Evolutionary conservation across 2,797 vertebrate species (phyloP), one percentile per base, ranked within the genome.

Genomic region (Borostomias antarcticus): DNA sequence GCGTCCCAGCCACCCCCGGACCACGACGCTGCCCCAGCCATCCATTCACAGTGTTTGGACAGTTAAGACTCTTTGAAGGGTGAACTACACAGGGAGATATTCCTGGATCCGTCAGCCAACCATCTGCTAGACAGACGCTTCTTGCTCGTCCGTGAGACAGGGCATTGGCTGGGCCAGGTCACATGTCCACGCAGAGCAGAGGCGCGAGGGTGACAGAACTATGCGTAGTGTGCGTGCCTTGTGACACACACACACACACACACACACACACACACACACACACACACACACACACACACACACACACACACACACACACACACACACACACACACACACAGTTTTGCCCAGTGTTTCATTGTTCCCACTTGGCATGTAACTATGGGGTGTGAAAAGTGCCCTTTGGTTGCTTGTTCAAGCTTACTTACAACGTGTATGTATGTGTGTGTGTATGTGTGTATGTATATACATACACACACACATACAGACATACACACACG

Each of bases 81-180:
- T 63, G 32, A 62, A 35, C 23, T 26, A 35, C 9, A 11, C 15
- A 10, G 13, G 4, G 29, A 63, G 28, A 51, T 50, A 35, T 52
- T 28, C 25, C 50, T 19, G 30, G 47, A 47, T 33, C 21, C 23
- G 48, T 33, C 30, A 13, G 19, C 29, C 30, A 50, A 40, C 37
- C 61, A 63, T 63, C 29, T 63, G 61, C 21, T 29, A 17, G 19
- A 52, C 61, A 63, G 47, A 52, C 29, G 33, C 35, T 25, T 52
- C 50, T 52, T 30, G 52, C 61, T 33, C 17, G 30, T 51, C 47
- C 11, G 28, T 13, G 47, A 37, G 21, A 37, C 10, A 59, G 58
- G 37, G 15, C 58, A 59, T 26, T 8, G 6, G 11, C 37, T 59
- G 58, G 53, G 13, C 25, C 37, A 17, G 17, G 5, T 45, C 40